These are phyloP conservation scores for Asteroscopus sphinx DNA, from an alignment of 2,888 invertebrate genomes.

Conservation along the genomic window DNA sequence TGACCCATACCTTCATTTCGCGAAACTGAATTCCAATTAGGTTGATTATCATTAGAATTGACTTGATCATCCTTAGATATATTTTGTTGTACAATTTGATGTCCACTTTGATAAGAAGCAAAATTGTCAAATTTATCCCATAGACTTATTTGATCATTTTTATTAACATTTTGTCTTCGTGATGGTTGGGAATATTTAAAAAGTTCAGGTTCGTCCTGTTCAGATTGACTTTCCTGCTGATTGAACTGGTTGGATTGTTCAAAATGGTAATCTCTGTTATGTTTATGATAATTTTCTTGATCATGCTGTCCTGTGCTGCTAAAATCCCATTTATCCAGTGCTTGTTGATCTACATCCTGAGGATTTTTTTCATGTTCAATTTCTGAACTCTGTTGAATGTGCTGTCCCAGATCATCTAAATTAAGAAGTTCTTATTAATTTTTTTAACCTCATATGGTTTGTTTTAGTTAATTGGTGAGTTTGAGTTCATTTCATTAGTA, in stretches of 20 bases:
- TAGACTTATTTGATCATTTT: slow-evolving; percentile 14
- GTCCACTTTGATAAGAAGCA: slow-evolving; percentile 11
- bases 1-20: slow-evolving; percentile 5
- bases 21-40: slow-evolving; percentile 10
- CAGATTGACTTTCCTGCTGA: slow-evolving; percentile 22
- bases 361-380: slow-evolving; percentile 31
- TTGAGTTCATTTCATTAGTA: slow-evolving; percentile 8
- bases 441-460: slow-evolving; percentile 4
- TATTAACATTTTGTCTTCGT: slow-evolving; percentile 12
- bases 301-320: slow-evolving; percentile 7
- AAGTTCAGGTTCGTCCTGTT: slow-evolving; percentile 7
- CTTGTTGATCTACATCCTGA: slow-evolving; percentile 25
- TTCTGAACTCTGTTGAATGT: slow-evolving; percentile 44
- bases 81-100: slow-evolving; percentile 23
- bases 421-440: slow-evolving; percentile 49
- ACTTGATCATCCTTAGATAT: slow-evolving; percentile 13
- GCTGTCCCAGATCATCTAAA: slow-evolving; percentile 58
- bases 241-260: slow-evolving; percentile 23
- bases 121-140: slow-evolving; percentile 43
- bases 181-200: slow-evolving; percentile 16
- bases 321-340: slow-evolving; percentile 36
- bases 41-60: slow-evolving; percentile 6
- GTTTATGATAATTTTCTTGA: slow-evolving; percentile 4
- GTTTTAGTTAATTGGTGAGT: background rate
- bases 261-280: slow-evolving; percentile 6